These are phyloP conservation scores for Astropecten irregularis DNA, from an alignment of 53 echinoderm and acorn worm genomes.

Conservation along the genomic window DNA sequence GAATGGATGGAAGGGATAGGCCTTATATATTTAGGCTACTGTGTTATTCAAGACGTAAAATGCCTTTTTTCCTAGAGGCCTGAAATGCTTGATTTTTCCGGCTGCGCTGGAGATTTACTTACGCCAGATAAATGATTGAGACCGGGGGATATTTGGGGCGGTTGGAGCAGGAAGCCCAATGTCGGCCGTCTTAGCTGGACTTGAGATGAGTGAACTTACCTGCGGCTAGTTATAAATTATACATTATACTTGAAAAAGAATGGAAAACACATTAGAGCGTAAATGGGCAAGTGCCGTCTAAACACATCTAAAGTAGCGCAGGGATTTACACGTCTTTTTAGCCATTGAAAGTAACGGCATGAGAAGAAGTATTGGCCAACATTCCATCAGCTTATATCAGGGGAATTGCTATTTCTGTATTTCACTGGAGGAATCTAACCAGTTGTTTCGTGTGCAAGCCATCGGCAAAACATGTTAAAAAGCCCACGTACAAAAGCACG, in stretches of 20 bases:
- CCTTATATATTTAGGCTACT: no score
- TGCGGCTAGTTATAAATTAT: constrained; percentile 22
- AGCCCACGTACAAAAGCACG: no score
- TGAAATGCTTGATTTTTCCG: constrained; percentile 11
- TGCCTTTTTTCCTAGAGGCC: background rate
- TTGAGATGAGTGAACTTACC: background rate
- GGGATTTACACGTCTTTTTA: background rate
- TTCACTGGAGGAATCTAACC: background rate
- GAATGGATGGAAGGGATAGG: no score
- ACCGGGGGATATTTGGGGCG: background rate
- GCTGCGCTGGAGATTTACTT: background rate
- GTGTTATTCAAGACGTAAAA: no score
- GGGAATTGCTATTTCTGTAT: background rate
- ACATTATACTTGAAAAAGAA: constrained; percentile 35
- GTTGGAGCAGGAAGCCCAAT: background rate
- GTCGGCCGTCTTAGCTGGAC: background rate
- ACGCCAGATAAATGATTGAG: constrained; percentile 5
- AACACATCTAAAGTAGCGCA: constrained; percentile 13
- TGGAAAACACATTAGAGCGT: constrained; percentile 50
- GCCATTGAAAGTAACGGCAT: constrained; percentile 2
- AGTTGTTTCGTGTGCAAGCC: background rate
- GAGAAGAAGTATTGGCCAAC: background rate
- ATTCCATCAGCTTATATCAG: background rate
- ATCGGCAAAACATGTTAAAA: no score
- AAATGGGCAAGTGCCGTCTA: constrained; percentile 6